These are phyloP conservation scores for Amblyteles armatorius DNA, from an alignment of 2,888 invertebrate species.

Conservation along the genomic window DNA sequence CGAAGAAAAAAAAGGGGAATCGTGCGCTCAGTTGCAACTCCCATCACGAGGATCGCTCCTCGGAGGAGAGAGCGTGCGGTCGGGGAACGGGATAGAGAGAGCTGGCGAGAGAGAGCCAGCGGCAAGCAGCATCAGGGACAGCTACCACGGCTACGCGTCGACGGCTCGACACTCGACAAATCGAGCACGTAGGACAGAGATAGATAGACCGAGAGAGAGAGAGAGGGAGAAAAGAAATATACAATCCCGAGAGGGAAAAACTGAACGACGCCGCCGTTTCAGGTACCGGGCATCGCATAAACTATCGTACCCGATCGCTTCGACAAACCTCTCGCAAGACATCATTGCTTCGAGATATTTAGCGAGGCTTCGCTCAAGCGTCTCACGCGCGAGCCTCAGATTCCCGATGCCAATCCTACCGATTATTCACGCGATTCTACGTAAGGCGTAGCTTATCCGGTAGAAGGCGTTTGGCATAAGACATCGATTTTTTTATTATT, in stretches of 20 bases:
- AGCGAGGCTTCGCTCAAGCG: constrained; percentile 66
- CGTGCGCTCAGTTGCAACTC: constrained; percentile 57
- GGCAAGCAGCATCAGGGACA: constrained; percentile 33
- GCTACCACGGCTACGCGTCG: constrained; percentile 58
- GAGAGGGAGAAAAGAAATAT: background rate
- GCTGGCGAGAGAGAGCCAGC: background rate
- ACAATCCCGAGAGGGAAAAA: background rate
- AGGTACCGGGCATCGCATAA: constrained; percentile 17
- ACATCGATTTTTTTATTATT: constrained; percentile 1
- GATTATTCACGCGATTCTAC: background rate
- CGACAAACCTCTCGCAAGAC: constrained; percentile 80
- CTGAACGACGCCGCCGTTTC: constrained; percentile 13
- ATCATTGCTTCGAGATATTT: constrained; percentile 82
- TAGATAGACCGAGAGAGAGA: constrained; percentile 38
- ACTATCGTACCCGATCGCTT: constrained; percentile 68
- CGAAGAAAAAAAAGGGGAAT: constrained; percentile 57
- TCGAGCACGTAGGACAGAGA: constrained; percentile 65
- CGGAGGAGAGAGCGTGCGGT: constrained; percentile 56
- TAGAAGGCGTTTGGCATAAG: background rate
- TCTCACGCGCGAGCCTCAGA: background rate
- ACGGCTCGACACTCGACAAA: constrained; percentile 64
- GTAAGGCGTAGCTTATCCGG: no score
- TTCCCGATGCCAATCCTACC: background rate
- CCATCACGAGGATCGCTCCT: constrained; percentile 61
- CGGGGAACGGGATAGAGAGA: constrained; percentile 39